These are phyloP conservation scores for Cordilura impudica DNA, from an alignment of 2,888 invertebrate species.

Conservation along the genomic window DNA sequence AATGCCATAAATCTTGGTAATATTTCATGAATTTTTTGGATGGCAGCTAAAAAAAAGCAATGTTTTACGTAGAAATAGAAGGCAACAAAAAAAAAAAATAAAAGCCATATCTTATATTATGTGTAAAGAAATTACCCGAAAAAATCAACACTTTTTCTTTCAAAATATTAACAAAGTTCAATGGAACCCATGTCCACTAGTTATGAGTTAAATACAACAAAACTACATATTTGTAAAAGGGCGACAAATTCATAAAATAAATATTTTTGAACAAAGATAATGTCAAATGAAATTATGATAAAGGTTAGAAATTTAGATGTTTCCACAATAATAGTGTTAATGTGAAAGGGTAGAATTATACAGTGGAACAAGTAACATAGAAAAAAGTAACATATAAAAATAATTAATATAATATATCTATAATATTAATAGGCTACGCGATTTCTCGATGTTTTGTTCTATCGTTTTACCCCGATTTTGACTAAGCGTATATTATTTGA, in stretches of 20 bases:
- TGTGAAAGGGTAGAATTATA: no score
- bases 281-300: constrained; percentile 3
- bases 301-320: not conserved
- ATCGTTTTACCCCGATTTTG: no score
- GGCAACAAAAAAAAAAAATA: not conserved
- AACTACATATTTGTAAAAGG: constrained; percentile 8
- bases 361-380: no score
- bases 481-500: no score
- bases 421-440: no score
- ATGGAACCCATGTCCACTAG: constrained; percentile 21
- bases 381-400: no score
- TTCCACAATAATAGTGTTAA: no score
- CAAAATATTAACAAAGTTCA: not conserved
- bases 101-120: not conserved
- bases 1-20: constrained; percentile 29
- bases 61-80: not conserved
- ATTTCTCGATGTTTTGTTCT: no score
- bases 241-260: not conserved
- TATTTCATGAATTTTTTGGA: constrained; percentile 9
- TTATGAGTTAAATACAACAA: not conserved
- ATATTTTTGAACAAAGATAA: not conserved
- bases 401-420: no score
- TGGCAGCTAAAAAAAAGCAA: not conserved
- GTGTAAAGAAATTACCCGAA: not conserved
- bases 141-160: not conserved